Conservation (phyloP, 1,140 invertebrate genomes). For the Bombus vancouverensis region DNA sequence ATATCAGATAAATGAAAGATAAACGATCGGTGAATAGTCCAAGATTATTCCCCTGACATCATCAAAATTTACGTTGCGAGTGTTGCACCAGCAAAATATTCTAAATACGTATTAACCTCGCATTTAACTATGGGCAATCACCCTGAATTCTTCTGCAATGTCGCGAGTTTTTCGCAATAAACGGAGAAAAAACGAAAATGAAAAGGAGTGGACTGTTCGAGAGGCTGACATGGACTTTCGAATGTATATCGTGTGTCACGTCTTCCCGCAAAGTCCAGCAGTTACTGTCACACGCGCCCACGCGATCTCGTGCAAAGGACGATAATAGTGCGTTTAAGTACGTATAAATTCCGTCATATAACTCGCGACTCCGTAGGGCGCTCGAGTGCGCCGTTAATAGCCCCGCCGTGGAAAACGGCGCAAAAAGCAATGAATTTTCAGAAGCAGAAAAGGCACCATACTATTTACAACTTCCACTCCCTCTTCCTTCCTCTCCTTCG, state of each 20-base stretch:
- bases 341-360: slow-evolving; percentile 55
- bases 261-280: slow-evolving; percentile 33
- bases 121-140: background rate
- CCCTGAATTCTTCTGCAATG: background rate
- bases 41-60: background rate
- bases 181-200: background rate
- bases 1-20: background rate
- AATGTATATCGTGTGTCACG: slow-evolving; percentile 22
- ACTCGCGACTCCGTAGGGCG: slow-evolving; percentile 44
- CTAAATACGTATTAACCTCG: background rate
- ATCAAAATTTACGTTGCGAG: background rate
- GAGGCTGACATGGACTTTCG: slow-evolving; percentile 15
- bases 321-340: slow-evolving; percentile 55
- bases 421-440: slow-evolving; percentile 58
- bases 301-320: slow-evolving; percentile 51
- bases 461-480: background rate
- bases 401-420: slow-evolving; percentile 38
- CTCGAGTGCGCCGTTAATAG: slow-evolving; percentile 48
- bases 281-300: slow-evolving; percentile 47
- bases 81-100: background rate
- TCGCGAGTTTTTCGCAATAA: background rate
- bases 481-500: background rate
- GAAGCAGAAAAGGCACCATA: slow-evolving; percentile 1
- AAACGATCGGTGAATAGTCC: background rate
- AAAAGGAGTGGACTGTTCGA: background rate